Base-by-base conservation (phyloP, 2,113 vertebrate genomes). In the Emydocephalus ijimae region DNA sequence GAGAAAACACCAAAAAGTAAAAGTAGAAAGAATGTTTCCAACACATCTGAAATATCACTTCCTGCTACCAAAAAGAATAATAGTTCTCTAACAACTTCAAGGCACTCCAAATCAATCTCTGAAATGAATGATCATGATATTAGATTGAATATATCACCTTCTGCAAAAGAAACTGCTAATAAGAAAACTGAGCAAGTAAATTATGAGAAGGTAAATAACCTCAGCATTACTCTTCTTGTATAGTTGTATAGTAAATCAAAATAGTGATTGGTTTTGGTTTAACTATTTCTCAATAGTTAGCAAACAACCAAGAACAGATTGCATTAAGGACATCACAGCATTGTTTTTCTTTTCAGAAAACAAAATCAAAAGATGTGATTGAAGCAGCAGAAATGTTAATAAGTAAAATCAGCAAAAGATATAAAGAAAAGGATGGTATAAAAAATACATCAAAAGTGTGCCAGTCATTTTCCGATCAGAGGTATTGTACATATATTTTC, bases 341-440 rank as follows among this genome's bases (percentile, higher is more conserved):
- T 81, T 43, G 7, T 39, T 81, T 81, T 69, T 39, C 56, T 69
- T 96, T 96, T 86, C 95, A 98, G 98, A 97, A 95, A 95, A n/a
- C 95, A 91, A 97, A 97, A 50, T 87, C 96, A 94, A 97, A 97
- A 96, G 96, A 94, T 94, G 81, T 93, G 50, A 57, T 92, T 93
- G 96, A 97, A 94, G 88, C 94, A 96, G 90, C 98, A 91, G 96
- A 97, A 91, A 96, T 96, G 11, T 96, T 98, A 85, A 97, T 98
- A 89, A 97, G 39, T 90, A 97, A 97, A 92, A 98, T 98, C 93
- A 97, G 96, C 95, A 96, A 97, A 86, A 96, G 96, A 88, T 98
- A 98, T 1, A 97, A 95, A 94, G 15, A 55, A 48, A 96, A 90
- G 87, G 92, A 92, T 52, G 88, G 52, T 18, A 74, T 69, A 29